Evolutionary conservation across 2,888 invertebrate genomes (phyloP), one percentile per base, ranked within the genome.

Genomic region (Cynaeus angustus): DNA sequence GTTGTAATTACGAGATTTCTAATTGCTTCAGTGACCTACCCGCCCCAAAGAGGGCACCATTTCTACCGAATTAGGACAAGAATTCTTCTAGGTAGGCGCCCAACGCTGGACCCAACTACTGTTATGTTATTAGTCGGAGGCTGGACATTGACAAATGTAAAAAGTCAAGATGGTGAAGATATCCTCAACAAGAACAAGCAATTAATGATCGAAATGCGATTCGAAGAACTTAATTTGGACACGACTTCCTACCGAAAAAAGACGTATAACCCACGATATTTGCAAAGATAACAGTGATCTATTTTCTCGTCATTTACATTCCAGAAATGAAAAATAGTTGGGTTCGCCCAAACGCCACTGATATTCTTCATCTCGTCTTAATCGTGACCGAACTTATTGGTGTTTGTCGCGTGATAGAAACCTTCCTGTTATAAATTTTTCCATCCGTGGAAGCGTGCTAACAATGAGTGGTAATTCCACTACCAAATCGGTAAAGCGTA

Each of bases 401-500:
- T 55, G 14, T 55, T 46, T 9, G 46, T 46, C 55, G 13, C 59
- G 59, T 26, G 46, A 59, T 45, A 41, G 41, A 21, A 56, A n/a
- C 41, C 43, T 38, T 16, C 41, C 33, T 33, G 33, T n/a, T n/a
- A 41, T 56, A 56, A 56, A 56, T 56, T 56, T 41, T 56, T 56
- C 41, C 10, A 12, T 16, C 30, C 14, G 41, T n/a, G 28, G 8
- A 13, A 56, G 21, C 59, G 59, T 59, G 53, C 64, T 6, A 64
- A 64, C 64, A 64, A 64, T 64, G 43, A 64, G 26, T 28, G 64
- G 38, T 64, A 64, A 56, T 64, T 64, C 68, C 45, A 64, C 53
- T 62, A 62, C 55, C 56, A 48, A 69, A 65, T 69, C 52, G 58
- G 59, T 65, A 66, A 66, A 66, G 46, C 52, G 53, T 45, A 58